These are phyloP conservation scores for Steatornis caripensis DNA, from an alignment of 2,113 vertebrate genomes.

Conservation along the genomic window DNA sequence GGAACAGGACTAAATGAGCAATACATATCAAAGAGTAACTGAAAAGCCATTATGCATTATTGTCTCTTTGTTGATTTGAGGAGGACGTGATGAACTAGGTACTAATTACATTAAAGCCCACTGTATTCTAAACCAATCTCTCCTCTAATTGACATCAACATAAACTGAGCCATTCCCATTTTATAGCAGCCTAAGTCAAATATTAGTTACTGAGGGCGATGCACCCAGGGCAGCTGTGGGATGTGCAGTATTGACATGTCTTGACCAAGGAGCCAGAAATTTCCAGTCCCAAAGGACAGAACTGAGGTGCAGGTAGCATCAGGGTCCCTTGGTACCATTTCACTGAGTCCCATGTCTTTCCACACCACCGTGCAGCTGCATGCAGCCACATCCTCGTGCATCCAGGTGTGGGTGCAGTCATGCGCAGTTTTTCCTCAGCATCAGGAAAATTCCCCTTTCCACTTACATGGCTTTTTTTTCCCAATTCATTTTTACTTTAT, in stretches of 20 bases:
- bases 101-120: constrained; percentile 42
- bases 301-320: background rate
- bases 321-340: background rate
- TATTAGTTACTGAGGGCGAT: background rate
- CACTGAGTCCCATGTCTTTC: background rate
- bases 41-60: constrained; percentile 18
- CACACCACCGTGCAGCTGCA: background rate
- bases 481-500: constrained; percentile 80
- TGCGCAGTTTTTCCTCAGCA: constrained; percentile 35
- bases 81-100: constrained; percentile 29
- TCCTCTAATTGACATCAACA: constrained; percentile 7
- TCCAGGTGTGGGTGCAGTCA: background rate
- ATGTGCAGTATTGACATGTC: background rate
- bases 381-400: background rate
- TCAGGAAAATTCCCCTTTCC: constrained; percentile 73
- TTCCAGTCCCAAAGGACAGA: background rate
- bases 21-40: constrained; percentile 29
- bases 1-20: constrained; percentile 32
- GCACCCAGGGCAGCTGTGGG: background rate
- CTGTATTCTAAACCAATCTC: constrained; percentile 12
- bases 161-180: background rate
- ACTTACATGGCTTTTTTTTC: constrained; percentile 73
- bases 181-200: background rate
- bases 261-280: background rate
- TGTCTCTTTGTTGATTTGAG: constrained; percentile 44